Conservation (phyloP, 2,888 invertebrate species). For the Tetragonula carbonaria region DNA sequence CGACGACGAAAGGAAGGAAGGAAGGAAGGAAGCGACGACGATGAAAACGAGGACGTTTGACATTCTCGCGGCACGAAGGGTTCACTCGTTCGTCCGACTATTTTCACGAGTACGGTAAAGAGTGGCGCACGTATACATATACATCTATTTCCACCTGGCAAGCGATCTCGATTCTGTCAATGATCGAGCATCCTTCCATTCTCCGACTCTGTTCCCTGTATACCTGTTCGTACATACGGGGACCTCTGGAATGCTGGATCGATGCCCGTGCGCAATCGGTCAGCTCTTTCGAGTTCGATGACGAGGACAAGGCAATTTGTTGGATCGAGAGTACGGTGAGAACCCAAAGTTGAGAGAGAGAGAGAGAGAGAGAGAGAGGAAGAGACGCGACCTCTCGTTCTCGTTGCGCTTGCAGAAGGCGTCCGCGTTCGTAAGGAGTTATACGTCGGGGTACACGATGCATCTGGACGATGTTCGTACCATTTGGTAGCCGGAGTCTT, state of each 20-base stretch:
- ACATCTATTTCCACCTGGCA: constrained; percentile 7
- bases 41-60: constrained; percentile 28
- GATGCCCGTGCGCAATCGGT: constrained; percentile 50
- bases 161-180: constrained; percentile 22
- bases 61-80: constrained; percentile 23
- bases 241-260: constrained; percentile 45
- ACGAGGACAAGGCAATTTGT: constrained; percentile 58
- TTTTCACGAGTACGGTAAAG: constrained; percentile 51
- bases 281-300: constrained; percentile 56
- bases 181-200: constrained; percentile 31
- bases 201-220: constrained; percentile 30
- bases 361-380: not conserved
- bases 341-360: constrained; percentile 9
- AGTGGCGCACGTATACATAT: not conserved
- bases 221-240: constrained; percentile 22
- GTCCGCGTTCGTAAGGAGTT: constrained; percentile 38
- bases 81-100: constrained; percentile 34
- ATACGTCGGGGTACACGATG: constrained; percentile 42
- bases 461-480: constrained; percentile 68
- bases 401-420: constrained; percentile 52
- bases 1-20: constrained; percentile 14
- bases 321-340: constrained; percentile 39
- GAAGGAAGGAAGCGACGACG: constrained; percentile 20
- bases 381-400: constrained; percentile 17
- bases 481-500: constrained; percentile 72